Conservation (phyloP, 2,797 vertebrate genomes). For the Pteropus rufus region DNA sequence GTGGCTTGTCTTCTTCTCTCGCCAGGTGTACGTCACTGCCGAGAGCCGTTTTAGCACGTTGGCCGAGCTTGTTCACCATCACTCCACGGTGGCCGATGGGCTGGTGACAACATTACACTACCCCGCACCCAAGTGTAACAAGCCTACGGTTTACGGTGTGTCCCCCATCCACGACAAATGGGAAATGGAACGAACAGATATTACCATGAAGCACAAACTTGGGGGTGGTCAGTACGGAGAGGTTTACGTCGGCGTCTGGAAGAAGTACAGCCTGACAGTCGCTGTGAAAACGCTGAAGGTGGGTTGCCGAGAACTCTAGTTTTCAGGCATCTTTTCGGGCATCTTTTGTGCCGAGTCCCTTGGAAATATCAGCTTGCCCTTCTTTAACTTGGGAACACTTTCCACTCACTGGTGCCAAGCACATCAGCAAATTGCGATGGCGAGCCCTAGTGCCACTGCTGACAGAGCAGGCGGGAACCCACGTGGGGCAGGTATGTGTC, state of each 20-base stretch:
- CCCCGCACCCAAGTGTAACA: slow-evolving; percentile 99
- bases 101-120: slow-evolving; percentile 98
- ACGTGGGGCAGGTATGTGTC: background rate
- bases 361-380: background rate
- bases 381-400: slow-evolving; percentile 37
- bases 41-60: slow-evolving; percentile 98
- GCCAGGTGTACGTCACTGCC: slow-evolving; percentile 96
- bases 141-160: slow-evolving; percentile 98
- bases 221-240: slow-evolving; percentile 99
- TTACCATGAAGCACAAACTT: slow-evolving; percentile 99
- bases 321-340: background rate
- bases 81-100: slow-evolving; percentile 97
- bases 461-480: slow-evolving; percentile 6
- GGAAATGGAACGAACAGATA: slow-evolving; percentile 99
- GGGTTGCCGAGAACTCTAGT: slow-evolving; percentile 36
- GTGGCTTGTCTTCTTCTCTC: background rate
- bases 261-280: slow-evolving; percentile 97
- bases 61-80: slow-evolving; percentile 98
- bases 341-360: background rate
- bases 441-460: background rate
- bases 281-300: slow-evolving; percentile 99
- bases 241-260: slow-evolving; percentile 98
- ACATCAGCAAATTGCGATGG: slow-evolving; percentile 3
- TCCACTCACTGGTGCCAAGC: background rate
- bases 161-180: slow-evolving; percentile 99